These are phyloP conservation scores for Drosophila testacea DNA, from an alignment of 2,888 invertebrate species.

Conservation along the genomic window DNA sequence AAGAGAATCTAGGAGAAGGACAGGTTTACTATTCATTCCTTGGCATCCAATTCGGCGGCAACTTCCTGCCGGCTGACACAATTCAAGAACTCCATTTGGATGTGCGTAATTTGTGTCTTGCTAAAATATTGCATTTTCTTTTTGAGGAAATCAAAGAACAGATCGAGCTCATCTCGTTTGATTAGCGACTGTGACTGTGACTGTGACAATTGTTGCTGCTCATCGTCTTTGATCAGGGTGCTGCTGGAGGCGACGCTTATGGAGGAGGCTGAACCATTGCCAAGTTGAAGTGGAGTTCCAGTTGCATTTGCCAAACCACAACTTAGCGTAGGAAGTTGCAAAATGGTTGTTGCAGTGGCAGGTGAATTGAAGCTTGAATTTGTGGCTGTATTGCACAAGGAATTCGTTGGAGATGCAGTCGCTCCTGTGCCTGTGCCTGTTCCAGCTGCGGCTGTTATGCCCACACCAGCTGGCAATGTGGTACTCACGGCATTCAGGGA, in stretches of 20 bases:
- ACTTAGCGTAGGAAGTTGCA: constrained; percentile 64
- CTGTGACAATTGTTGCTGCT: constrained; percentile 40
- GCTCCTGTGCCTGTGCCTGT: background rate
- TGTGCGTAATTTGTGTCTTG: constrained; percentile 81
- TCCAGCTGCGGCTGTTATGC: background rate
- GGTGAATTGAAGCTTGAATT: constrained; percentile 2
- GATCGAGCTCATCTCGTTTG: constrained; percentile 81
- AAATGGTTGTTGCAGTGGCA: constrained; percentile 33
- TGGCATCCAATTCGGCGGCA: constrained; percentile 66
- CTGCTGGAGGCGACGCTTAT: constrained; percentile 47
- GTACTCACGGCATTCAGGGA: constrained; percentile 49
- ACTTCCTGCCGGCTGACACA: constrained; percentile 81
- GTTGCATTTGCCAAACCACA: constrained; percentile 11
- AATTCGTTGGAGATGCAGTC: background rate
- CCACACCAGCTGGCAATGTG: constrained; percentile 36
- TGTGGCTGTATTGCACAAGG: constrained; percentile 6
- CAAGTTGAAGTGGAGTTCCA: background rate
- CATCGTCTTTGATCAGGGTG: constrained; percentile 59
- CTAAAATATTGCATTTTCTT: constrained; percentile 83
- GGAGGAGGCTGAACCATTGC: background rate
- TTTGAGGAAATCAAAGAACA: constrained; percentile 83
- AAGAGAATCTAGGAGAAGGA: background rate
- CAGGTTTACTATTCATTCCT: constrained; percentile 60
- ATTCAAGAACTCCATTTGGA: constrained; percentile 83
- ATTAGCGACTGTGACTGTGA: constrained; percentile 49